phyloP scores from a whole-genome alignment of 2,113 vertebrate genomes.

The Rhinopithecus roxellana region DNA sequence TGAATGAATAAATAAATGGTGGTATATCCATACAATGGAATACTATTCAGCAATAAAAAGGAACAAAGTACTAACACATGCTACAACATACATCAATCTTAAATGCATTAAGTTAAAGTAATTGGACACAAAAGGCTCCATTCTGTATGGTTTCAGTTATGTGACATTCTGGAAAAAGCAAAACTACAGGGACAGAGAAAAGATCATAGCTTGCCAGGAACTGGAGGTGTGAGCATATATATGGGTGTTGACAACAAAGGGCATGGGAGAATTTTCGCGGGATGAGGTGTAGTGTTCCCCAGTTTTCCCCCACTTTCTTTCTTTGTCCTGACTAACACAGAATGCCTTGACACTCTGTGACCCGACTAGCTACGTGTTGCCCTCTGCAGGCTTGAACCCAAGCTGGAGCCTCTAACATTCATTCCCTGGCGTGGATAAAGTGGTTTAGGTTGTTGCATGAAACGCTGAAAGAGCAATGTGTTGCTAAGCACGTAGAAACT shows the following conservation, averaged over 20 bases:
- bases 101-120: too few relatives aligned
- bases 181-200: background rate
- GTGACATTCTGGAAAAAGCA: too few relatives aligned
- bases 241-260: too few relatives aligned
- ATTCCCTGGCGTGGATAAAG: background rate
- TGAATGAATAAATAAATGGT: too few relatives aligned
- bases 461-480: background rate
- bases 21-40: too few relatives aligned
- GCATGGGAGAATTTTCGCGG: fast-evolving
- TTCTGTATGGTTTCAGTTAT: too few relatives aligned
- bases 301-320: background rate
- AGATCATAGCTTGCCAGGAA: background rate
- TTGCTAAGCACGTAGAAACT: background rate
- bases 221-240: background rate
- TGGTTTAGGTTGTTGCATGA: too few relatives aligned
- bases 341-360: background rate
- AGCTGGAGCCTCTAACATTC: background rate
- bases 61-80: too few relatives aligned
- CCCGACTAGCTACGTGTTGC: background rate
- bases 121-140: too few relatives aligned
- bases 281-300: background rate
- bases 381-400: background rate
- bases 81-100: too few relatives aligned
- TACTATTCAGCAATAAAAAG: too few relatives aligned
- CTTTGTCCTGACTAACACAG: background rate